phyloP scores from a whole-genome alignment of 2,797 vertebrate genomes.

The Sebastes minor region DNA sequence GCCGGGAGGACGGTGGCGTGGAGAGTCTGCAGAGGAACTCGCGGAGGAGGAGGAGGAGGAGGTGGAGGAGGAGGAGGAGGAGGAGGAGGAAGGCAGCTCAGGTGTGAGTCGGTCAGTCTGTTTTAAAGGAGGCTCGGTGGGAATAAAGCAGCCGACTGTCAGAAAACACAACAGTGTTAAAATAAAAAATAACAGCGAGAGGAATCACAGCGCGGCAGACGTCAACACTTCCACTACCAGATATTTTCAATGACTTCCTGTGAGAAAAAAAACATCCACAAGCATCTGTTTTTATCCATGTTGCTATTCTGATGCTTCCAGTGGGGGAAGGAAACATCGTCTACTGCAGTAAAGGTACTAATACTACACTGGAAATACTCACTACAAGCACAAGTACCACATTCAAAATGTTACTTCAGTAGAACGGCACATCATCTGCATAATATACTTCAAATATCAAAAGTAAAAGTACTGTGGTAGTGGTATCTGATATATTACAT shows the following conservation, averaged over 20 bases:
- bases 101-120: constrained; percentile 29
- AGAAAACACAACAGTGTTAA: constrained; percentile 23
- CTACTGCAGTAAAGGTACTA: neutral
- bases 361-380: neutral
- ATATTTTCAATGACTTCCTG: constrained; percentile 28
- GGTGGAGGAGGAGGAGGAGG: neutral
- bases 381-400: neutral
- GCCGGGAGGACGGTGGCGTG: neutral
- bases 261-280: constrained; percentile 10
- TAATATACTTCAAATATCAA: too few species aligned
- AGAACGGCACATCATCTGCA: too few species aligned
- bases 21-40: constrained; percentile 11
- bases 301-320: neutral
- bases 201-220: neutral
- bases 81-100: constrained; percentile 19
- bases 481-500: too few species aligned
- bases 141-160: constrained; percentile 23
- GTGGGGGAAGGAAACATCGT: neutral
- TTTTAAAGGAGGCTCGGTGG: constrained; percentile 19
- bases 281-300: constrained; percentile 12
- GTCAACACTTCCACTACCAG: constrained; percentile 27
- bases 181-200: constrained; percentile 13
- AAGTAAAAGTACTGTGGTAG: too few species aligned
- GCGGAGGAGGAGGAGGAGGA: neutral
- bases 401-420: neutral